These are phyloP conservation scores for Stictocephala bisonia DNA, from an alignment of 2,888 invertebrate genomes.

Conservation along the genomic window DNA sequence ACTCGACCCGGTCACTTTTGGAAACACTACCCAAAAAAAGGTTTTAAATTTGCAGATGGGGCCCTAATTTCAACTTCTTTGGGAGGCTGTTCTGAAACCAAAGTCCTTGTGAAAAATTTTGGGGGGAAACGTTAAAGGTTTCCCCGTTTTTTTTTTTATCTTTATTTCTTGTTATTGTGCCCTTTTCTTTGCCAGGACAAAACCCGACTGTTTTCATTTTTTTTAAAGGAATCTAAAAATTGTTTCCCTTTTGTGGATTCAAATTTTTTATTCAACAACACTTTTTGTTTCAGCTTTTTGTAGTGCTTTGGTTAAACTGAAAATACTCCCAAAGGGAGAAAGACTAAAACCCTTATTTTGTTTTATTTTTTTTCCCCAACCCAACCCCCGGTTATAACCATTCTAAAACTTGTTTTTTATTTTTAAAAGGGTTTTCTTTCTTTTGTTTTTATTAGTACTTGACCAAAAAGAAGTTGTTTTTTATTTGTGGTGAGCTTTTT, in stretches of 20 bases:
- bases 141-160: slow-evolving; percentile 25
- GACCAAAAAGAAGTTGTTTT: slow-evolving; percentile 41
- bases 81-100: slow-evolving; percentile 25
- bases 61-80: slow-evolving; percentile 18
- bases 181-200: slow-evolving; percentile 36
- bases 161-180: slow-evolving; percentile 42
- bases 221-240: slow-evolving; percentile 30
- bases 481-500: slow-evolving; percentile 36
- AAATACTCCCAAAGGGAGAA: slow-evolving; percentile 4
- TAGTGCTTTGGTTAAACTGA: slow-evolving; percentile 33
- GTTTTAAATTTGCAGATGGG: slow-evolving; percentile 35
- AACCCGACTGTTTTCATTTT: slow-evolving; percentile 44
- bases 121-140: slow-evolving; percentile 34
- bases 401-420: slow-evolving; percentile 28
- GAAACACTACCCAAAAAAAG: slow-evolving; percentile 5
- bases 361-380: slow-evolving; percentile 40
- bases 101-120: slow-evolving; percentile 36
- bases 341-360: slow-evolving; percentile 39
- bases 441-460: slow-evolving; percentile 39
- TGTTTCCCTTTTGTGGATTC: slow-evolving; percentile 34
- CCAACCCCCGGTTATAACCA: slow-evolving; percentile 27
- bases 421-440: slow-evolving; percentile 38
- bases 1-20: neutral
- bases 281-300: slow-evolving; percentile 32
- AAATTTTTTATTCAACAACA: slow-evolving; percentile 26